phyloP scores from a whole-genome alignment of 2,888 invertebrate species.

The Serripes groenlandicus region DNA sequence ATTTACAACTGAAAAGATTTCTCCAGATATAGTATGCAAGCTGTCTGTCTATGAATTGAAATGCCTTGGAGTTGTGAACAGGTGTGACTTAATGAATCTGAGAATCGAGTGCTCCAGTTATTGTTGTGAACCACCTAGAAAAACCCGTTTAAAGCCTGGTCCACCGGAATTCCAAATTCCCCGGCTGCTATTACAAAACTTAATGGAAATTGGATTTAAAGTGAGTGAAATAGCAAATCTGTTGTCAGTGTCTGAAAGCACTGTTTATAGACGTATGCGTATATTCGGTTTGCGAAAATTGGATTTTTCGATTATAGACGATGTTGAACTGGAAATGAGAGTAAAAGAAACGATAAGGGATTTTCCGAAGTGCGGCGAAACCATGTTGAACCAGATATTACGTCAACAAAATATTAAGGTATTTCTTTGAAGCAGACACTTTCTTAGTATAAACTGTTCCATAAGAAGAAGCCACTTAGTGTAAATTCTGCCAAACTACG shows the following conservation, averaged over 20 bases:
- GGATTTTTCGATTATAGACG: slow-evolving; percentile 28
- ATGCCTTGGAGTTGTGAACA: neutral
- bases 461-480: neutral
- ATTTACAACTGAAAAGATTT: slow-evolving; percentile 13
- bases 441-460: too few species aligned
- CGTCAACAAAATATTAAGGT: neutral
- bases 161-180: slow-evolving; percentile 7
- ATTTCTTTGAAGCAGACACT: too few species aligned
- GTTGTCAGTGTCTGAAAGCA: slow-evolving; percentile 30
- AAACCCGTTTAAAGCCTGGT: neutral
- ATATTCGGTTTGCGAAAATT: slow-evolving; percentile 8
- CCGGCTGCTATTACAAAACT: neutral
- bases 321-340: neutral
- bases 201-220: slow-evolving; percentile 28
- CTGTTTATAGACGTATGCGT: slow-evolving; percentile 28
- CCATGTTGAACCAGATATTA: neutral
- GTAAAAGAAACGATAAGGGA: slow-evolving; percentile 8
- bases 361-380: slow-evolving; percentile 11
- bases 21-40: slow-evolving; percentile 16
- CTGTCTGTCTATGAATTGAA: slow-evolving; percentile 10
- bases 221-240: slow-evolving; percentile 17
- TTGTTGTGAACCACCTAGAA: neutral
- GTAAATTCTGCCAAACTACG: too few species aligned
- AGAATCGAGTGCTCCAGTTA: neutral
- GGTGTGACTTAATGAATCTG: slow-evolving; percentile 7